Conservation (phyloP, 2,113 vertebrate species). For the Mystacornis crossleyi region DNA sequence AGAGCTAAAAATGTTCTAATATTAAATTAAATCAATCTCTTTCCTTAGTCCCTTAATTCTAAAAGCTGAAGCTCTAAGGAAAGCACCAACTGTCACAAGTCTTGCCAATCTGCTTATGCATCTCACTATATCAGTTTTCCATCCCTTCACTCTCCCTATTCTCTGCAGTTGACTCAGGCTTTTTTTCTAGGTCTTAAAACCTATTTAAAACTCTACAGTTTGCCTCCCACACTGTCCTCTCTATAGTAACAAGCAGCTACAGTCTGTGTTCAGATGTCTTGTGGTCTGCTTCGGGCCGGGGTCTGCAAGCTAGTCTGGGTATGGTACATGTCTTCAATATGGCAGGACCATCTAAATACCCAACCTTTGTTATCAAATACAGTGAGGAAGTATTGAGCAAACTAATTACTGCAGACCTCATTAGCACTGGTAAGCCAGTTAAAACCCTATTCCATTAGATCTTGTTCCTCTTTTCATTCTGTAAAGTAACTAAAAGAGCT, state of each 20-base stretch:
- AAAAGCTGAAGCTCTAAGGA: conserved; percentile 5
- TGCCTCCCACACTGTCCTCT: conserved; percentile 51
- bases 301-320: neutral
- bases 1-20: neutral
- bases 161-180: conserved; percentile 61
- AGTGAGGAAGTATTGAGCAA: neutral
- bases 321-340: neutral
- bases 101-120: conserved; percentile 36
- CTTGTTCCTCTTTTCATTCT: neutral
- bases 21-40: neutral
- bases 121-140: conserved; percentile 24
- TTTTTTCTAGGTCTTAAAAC: conserved; percentile 51
- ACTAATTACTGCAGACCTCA: neutral
- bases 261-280: neutral
- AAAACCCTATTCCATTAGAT: neutral
- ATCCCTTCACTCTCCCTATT: conserved; percentile 24
- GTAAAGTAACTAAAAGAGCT: neutral
- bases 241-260: conserved; percentile 33
- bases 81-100: conserved; percentile 42
- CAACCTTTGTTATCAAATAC: neutral
- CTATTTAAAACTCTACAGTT: conserved; percentile 56
- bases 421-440: neutral
- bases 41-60: neutral
- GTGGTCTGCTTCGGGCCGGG: neutral
- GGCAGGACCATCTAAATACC: neutral